Conservation (phyloP, 2,797 vertebrate genomes). For the Odontamblyopus rebecca region DNA sequence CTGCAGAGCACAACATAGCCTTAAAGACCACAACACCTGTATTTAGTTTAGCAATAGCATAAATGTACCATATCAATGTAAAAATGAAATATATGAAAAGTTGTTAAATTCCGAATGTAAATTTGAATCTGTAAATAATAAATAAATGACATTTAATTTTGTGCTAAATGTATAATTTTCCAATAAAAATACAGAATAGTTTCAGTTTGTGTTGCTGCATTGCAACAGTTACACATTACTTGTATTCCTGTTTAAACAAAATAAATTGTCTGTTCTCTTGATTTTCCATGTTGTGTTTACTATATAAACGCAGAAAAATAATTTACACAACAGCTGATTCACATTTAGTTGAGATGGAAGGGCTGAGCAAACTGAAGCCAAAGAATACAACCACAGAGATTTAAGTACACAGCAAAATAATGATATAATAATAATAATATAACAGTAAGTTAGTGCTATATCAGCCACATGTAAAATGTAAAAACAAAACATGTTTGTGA, state of each 20-base stretch:
- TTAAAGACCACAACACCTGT: constrained; percentile 59
- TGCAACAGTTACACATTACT: constrained; percentile 45
- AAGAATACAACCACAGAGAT: background rate
- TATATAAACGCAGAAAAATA: background rate
- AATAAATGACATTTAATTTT: constrained; percentile 28
- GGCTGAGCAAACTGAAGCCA: background rate
- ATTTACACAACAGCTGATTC: background rate
- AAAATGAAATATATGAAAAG: constrained; percentile 22
- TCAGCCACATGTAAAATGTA: background rate
- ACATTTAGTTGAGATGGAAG: background rate
- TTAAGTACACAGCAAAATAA: background rate
- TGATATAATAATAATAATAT: background rate
- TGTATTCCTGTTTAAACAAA: constrained; percentile 13
- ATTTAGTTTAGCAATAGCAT: constrained; percentile 59
- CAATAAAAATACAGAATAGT: background rate
- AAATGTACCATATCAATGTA: constrained; percentile 43
- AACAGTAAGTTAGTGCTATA: too few species aligned
- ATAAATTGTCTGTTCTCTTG: background rate
- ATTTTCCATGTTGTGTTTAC: background rate
- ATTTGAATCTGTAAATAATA: constrained; percentile 46
- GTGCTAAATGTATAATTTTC: background rate
- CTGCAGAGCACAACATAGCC: constrained; percentile 70
- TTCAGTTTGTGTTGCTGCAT: constrained; percentile 57
- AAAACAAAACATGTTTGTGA: background rate
- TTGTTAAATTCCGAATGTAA: constrained; percentile 18